Evolutionary conservation across 2,113 vertebrate species (phyloP).

Genomic region (Archocentrus centrarchus): DNA sequence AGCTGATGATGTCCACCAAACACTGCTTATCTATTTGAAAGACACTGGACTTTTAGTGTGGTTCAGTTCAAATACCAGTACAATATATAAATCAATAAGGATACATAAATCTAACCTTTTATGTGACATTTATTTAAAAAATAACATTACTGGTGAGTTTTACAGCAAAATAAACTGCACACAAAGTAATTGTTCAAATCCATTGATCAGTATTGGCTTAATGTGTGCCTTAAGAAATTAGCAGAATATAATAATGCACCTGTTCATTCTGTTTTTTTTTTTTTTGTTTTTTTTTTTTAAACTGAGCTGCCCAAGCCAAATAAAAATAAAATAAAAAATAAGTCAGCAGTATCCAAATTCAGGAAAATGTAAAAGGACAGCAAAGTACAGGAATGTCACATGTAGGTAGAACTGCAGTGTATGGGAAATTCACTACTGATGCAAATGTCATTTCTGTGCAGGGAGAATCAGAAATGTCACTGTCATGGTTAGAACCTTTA

Average conservation of each 20-base stretch:
- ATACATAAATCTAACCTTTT: no score
- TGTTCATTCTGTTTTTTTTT: not conserved
- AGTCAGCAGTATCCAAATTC: not conserved
- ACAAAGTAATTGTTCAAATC: not conserved
- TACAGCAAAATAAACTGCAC: not conserved
- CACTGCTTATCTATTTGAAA: no score
- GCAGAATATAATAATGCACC: not conserved
- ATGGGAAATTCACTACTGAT: conserved; percentile 12
- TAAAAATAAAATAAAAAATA: not conserved
- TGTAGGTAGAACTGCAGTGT: not conserved
- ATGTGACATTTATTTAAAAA: no score
- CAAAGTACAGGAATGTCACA: not conserved
- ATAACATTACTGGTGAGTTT: no score
- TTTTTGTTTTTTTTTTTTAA: not conserved
- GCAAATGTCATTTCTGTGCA: conserved; percentile 51
- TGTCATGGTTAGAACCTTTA: conserved; percentile 2
- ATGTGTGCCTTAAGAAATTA: not conserved
- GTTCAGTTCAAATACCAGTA: no score
- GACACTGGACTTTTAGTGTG: no score
- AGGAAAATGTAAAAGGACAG: not conserved
- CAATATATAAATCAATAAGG: no score
- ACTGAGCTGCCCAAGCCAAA: not conserved
- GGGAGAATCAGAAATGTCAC: conserved; percentile 50
- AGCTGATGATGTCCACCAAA: no score
- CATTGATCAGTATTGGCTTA: not conserved